These are phyloP conservation scores for Sebastes cheni DNA, from an alignment of 2,797 vertebrate species.

Conservation along the genomic window DNA sequence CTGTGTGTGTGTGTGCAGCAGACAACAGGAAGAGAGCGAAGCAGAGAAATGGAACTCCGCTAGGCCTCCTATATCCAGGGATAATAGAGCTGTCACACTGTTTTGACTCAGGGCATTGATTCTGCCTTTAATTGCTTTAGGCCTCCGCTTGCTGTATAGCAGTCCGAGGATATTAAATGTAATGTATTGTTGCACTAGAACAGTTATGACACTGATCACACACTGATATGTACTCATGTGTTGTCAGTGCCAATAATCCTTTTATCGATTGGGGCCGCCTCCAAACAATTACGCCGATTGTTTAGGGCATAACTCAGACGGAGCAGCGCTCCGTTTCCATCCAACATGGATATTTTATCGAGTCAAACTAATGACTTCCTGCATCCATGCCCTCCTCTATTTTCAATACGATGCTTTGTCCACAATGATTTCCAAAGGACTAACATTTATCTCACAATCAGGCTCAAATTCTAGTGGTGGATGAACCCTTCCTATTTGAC, in stretches of 20 bases:
- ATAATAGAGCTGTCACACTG: slow-evolving; percentile 80
- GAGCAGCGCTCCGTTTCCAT: slow-evolving; percentile 17
- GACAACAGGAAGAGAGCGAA: slow-evolving; percentile 24
- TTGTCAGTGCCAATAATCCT: slow-evolving; percentile 72
- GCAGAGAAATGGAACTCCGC: slow-evolving; percentile 44
- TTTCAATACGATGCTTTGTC: background rate
- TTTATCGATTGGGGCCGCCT: slow-evolving; percentile 66
- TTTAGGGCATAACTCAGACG: slow-evolving; percentile 50
- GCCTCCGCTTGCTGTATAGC: slow-evolving; percentile 58
- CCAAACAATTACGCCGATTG: slow-evolving; percentile 66
- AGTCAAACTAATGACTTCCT: slow-evolving; percentile 44
- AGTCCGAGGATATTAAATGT: slow-evolving; percentile 72
- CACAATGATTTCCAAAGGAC: background rate
- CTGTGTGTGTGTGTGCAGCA: background rate
- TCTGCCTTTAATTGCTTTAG: slow-evolving; percentile 80
- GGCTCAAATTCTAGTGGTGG: background rate
- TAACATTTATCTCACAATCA: background rate
- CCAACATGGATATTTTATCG: slow-evolving; percentile 36
- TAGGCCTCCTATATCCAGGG: slow-evolving; percentile 66
- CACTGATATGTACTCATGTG: slow-evolving; percentile 75
- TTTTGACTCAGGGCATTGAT: slow-evolving; percentile 82
- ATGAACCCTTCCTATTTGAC: background rate
- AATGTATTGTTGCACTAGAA: slow-evolving; percentile 74
- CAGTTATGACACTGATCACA: slow-evolving; percentile 77
- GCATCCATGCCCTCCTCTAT: background rate